phyloP scores from a whole-genome alignment of 2,113 vertebrate genomes.

The Chaenocephalus aceratus region DNA sequence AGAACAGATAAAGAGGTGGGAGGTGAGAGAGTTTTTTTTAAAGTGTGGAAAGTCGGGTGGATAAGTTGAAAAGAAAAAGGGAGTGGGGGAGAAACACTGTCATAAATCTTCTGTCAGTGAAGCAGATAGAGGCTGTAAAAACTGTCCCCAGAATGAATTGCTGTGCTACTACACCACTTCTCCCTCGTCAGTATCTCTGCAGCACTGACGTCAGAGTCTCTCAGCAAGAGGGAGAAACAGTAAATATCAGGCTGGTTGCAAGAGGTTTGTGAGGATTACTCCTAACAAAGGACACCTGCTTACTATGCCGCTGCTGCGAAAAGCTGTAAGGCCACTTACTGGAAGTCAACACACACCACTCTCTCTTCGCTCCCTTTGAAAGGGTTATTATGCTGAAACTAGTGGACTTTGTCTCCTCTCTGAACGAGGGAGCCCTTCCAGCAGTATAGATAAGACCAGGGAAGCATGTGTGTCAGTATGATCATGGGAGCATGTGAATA shows the following conservation, averaged over 20 bases:
- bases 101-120: conserved; percentile 54
- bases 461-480: conserved; percentile 40
- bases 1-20: conserved; percentile 43
- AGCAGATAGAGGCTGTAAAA: conserved; percentile 55
- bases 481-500: conserved; percentile 50
- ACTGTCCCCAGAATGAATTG: conserved; percentile 29
- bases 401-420: conserved; percentile 56
- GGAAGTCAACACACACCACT: conserved; percentile 44
- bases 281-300: conserved; percentile 73
- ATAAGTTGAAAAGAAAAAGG: conserved; percentile 4
- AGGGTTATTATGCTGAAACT: conserved; percentile 44
- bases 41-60: conserved; percentile 26
- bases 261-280: conserved; percentile 66
- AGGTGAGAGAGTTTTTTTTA: conserved; percentile 27
- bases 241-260: conserved; percentile 60
- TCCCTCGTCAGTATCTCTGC: conserved; percentile 27
- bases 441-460: conserved; percentile 58
- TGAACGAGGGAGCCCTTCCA: conserved; percentile 42
- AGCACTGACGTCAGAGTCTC: conserved; percentile 67
- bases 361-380: conserved; percentile 29
- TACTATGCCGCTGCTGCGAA: conserved; percentile 29
- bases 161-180: conserved; percentile 50
- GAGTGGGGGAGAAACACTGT: neutral
- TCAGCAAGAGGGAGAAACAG: conserved; percentile 54
- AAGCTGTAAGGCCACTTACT: conserved; percentile 43